Conservation (phyloP, 2,113 vertebrate genomes). For the Reinhardtius hippoglossoides region DNA sequence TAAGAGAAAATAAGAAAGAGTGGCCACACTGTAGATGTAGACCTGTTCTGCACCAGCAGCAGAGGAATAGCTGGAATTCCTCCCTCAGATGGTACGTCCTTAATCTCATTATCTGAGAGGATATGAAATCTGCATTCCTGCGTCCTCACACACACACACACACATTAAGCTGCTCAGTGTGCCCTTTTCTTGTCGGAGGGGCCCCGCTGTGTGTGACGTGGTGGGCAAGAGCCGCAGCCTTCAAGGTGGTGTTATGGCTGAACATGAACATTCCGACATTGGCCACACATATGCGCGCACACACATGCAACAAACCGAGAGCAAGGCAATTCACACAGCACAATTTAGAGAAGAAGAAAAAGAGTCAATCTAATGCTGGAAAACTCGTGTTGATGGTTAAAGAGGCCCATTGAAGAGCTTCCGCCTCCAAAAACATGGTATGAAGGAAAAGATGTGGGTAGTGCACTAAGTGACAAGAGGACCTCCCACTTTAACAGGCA, state of each 20-base stretch:
- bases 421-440: slow-evolving; percentile 43
- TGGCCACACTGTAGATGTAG: neutral
- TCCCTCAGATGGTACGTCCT: slow-evolving; percentile 65
- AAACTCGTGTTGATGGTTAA: slow-evolving; percentile 8
- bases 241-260: neutral
- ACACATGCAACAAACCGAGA: neutral
- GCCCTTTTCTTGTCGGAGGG: slow-evolving; percentile 43
- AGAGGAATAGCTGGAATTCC: slow-evolving; percentile 75
- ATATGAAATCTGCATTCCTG: slow-evolving; percentile 81
- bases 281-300: neutral
- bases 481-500: slow-evolving; percentile 72
- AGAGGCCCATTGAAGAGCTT: slow-evolving; percentile 48
- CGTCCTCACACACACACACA: slow-evolving; percentile 20
- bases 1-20: neutral
- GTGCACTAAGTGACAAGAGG: slow-evolving; percentile 58
- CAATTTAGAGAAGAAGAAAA: neutral
- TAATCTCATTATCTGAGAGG: slow-evolving; percentile 83
- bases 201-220: slow-evolving; percentile 29
- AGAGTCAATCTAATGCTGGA: neutral
- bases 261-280: neutral
- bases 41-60: slow-evolving; percentile 16
- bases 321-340: neutral
- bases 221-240: slow-evolving; percentile 20
- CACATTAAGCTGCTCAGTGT: slow-evolving; percentile 2
- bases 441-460: slow-evolving; percentile 40